Percentiles rank a stretch among this genome's conserved stretches.
phyloP scores from a whole-genome alignment of 2,113 vertebrate species.

The Baryphthengus martii region DNA sequence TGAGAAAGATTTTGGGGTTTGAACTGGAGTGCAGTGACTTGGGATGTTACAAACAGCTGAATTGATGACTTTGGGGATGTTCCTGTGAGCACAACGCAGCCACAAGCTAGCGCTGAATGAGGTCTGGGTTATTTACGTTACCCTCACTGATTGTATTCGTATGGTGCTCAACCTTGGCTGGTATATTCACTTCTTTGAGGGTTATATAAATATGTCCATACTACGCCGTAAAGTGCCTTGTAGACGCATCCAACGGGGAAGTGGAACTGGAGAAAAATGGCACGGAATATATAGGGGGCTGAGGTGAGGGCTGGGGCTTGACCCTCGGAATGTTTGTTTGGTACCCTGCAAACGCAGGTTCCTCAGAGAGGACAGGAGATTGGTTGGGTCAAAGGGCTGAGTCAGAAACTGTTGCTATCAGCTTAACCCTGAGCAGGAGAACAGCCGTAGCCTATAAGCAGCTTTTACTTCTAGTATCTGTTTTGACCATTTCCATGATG shows the following conservation, averaged over 20 bases:
- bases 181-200: neutral
- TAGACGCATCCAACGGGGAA: neutral
- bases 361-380: neutral
- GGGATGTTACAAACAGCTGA: conserved; percentile 6
- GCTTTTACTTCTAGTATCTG: neutral
- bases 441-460: neutral
- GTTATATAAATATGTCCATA: neutral
- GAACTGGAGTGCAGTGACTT: neutral
- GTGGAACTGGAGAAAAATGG: neutral
- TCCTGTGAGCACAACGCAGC: neutral
- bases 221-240: neutral
- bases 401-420: neutral
- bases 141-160: neutral
- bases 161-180: neutral
- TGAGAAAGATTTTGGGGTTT: neutral
- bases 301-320: neutral
- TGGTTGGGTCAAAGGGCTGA: neutral
- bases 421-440: neutral
- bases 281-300: neutral
- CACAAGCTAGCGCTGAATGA: neutral
- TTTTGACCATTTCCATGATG: neutral
- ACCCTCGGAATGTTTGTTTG: neutral
- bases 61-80: neutral
- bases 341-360: neutral
- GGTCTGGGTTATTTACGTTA: neutral